phyloP scores from a whole-genome alignment of 2,888 invertebrate species.

The Danaus chrysippus region DNA sequence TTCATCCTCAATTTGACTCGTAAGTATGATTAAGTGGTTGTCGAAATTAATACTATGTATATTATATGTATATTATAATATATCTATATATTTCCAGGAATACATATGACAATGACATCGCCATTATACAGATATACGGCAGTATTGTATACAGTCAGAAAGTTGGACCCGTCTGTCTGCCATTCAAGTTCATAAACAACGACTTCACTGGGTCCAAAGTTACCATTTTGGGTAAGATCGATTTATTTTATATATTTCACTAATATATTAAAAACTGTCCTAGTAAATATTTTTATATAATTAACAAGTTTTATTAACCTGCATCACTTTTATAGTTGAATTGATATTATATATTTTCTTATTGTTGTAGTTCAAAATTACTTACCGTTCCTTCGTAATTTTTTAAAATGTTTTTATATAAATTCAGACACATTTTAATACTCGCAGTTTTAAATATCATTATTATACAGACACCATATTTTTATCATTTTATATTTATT shows the following conservation, averaged over 20 bases:
- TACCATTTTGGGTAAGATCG: constrained; percentile 62
- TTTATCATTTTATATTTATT: too few relatives aligned
- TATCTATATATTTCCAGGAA: constrained; percentile 38
- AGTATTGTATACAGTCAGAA: constrained; percentile 66
- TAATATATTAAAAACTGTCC: background rate
- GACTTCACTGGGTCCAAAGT: constrained; percentile 55
- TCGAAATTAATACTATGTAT: background rate
- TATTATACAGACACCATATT: too few relatives aligned
- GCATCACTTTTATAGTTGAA: too few relatives aligned
- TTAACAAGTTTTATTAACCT: too few relatives aligned
- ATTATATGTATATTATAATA: background rate
- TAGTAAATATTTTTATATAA: background rate
- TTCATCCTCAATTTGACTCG: constrained; percentile 66
- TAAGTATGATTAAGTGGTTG: constrained; percentile 33
- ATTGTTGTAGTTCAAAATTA: too few relatives aligned
- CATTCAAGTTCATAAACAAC: constrained; percentile 65
- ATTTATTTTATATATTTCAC: too few relatives aligned
- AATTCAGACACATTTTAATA: too few relatives aligned
- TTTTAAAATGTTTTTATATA: too few relatives aligned
- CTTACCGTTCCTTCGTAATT: too few relatives aligned
- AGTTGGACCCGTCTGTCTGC: constrained; percentile 82
- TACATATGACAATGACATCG: constrained; percentile 75
- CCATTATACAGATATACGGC: constrained; percentile 54
- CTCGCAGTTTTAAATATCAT: too few relatives aligned
- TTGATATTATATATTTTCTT: too few relatives aligned